phyloP scores from a whole-genome alignment of 2,888 invertebrate genomes.

The Leucophora obtusa region DNA sequence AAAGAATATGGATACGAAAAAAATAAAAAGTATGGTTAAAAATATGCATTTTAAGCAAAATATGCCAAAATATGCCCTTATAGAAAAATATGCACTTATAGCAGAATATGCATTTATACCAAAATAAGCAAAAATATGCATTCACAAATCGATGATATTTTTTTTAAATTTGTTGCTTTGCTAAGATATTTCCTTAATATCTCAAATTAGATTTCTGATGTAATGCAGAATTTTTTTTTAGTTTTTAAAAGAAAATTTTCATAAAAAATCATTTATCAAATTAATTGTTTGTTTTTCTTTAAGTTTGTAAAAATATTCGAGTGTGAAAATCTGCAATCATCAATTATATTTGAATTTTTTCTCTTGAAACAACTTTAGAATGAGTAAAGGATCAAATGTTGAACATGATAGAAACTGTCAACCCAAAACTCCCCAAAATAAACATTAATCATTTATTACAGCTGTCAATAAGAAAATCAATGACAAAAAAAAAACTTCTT shows the following conservation, averaged over 20 bases:
- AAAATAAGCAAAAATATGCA: no score
- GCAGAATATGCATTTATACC: no score
- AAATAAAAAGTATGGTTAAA: no score
- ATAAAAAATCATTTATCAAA: conserved; percentile 42
- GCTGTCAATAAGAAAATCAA: conserved; percentile 53
- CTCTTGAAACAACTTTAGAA: conserved; percentile 21
- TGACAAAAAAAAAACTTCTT: conserved; percentile 9
- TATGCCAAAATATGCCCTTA: no score
- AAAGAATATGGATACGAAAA: no score
- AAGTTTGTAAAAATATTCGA: conserved; percentile 36
- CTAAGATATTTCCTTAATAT: no score
- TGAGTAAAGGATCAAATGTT: neutral
- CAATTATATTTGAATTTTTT: conserved; percentile 49
- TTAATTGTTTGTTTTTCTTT: conserved; percentile 7
- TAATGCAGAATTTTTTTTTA: no score
- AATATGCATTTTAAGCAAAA: no score
- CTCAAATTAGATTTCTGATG: no score
- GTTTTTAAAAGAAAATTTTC: neutral
- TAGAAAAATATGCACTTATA: no score
- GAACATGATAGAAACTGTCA: conserved; percentile 50
- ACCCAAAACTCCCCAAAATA: conserved; percentile 59
- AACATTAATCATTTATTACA: conserved; percentile 60
- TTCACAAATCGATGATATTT: no score
- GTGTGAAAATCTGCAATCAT: conserved; percentile 55
- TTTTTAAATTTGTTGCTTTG: no score